phyloP scores from a whole-genome alignment of 2,888 invertebrate genomes.

The Callyntrura sp. region DNA sequence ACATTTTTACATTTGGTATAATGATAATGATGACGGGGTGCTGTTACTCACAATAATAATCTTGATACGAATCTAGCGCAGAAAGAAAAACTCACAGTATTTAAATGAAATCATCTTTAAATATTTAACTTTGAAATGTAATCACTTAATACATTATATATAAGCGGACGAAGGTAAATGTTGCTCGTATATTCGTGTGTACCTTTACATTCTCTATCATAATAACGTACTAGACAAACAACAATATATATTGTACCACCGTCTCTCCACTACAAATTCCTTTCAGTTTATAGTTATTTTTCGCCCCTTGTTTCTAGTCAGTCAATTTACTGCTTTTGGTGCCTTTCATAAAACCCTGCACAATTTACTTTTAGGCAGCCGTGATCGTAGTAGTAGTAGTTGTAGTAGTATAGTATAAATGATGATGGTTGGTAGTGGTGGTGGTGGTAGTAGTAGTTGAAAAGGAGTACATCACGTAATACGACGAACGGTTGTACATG shows the following conservation, averaged over 20 bases:
- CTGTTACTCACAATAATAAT: slow-evolving; percentile 19
- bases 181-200: slow-evolving; percentile 12
- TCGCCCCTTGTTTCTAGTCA: not conserved
- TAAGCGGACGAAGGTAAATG: not conserved
- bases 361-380: slow-evolving; percentile 7
- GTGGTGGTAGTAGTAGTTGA: too few species aligned
- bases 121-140: slow-evolving; percentile 21
- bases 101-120: slow-evolving; percentile 46
- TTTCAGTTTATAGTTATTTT: slow-evolving; percentile 8
- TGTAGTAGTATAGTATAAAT: too few species aligned
- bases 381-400: too few species aligned
- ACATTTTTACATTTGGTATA: not conserved
- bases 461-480: slow-evolving; percentile 12
- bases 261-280: slow-evolving; percentile 40
- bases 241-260: not conserved
- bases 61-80: slow-evolving; percentile 26
- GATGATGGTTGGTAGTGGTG: too few species aligned
- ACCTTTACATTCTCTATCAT: too few species aligned
- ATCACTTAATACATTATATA: slow-evolving; percentile 15
- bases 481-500: slow-evolving; percentile 11
- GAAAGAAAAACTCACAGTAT: slow-evolving; percentile 27
- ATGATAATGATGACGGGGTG: slow-evolving; percentile 30
- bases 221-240: not conserved
- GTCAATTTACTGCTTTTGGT: not conserved
- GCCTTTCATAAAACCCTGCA: slow-evolving; percentile 23